Evolutionary conservation across 2,888 invertebrate species (phyloP).

Genomic region (Pristionchus japonicus): DNA sequence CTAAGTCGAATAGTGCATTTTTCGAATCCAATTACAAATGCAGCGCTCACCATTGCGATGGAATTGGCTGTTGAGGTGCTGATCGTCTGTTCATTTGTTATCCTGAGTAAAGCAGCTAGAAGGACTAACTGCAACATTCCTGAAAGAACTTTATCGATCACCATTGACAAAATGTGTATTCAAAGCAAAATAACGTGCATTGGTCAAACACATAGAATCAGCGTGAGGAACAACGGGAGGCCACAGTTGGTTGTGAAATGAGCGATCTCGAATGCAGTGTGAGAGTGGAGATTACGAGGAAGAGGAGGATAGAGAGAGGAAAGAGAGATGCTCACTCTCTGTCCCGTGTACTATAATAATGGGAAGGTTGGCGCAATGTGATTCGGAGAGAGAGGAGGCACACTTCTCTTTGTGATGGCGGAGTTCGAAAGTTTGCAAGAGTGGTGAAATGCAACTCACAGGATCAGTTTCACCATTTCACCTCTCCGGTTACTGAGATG

Average conservation of each 20-base stretch:
- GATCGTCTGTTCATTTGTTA: neutral
- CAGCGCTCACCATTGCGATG: neutral
- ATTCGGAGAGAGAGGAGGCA: neutral
- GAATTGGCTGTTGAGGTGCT: neutral
- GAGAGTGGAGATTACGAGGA: neutral
- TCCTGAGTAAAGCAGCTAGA: neutral
- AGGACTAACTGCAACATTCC: neutral
- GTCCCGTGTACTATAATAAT: neutral
- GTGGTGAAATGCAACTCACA: neutral
- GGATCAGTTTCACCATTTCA: too few species aligned
- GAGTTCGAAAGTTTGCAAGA: neutral
- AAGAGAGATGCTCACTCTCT: neutral
- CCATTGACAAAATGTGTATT: neutral
- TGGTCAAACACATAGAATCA: neutral
- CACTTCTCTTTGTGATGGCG: neutral
- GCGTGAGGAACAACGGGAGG: neutral
- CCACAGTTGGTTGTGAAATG: constrained; percentile 1
- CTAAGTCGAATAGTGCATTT: too few species aligned
- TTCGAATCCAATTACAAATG: too few species aligned
- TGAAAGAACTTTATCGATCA: neutral
- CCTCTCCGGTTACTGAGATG: too few species aligned
- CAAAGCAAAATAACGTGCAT: neutral
- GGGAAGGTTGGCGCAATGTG: neutral
- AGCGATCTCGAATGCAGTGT: neutral
- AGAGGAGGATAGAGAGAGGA: constrained; percentile 19